Percentiles rank a stretch among this genome's conserved stretches.
These are phyloP conservation scores for Myripristis jacobus DNA, from an alignment of 2,797 vertebrate genomes.

Conservation along the genomic window DNA sequence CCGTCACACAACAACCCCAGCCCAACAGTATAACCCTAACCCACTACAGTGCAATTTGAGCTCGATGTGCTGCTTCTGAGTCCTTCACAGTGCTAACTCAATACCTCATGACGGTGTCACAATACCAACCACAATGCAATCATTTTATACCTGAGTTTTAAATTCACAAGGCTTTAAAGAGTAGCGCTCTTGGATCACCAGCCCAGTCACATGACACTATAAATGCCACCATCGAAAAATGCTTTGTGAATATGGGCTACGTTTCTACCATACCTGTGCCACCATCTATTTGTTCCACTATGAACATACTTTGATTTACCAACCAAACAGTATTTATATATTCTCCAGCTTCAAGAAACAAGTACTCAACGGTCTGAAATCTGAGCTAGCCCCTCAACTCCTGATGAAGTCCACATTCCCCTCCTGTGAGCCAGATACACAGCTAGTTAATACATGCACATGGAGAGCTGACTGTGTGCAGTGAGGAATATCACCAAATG, in stretches of 20 bases:
- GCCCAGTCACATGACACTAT: neutral
- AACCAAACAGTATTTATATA: slow-evolving; percentile 45
- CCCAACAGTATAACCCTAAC: neutral
- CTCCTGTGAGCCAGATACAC: slow-evolving; percentile 37
- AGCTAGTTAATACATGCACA: slow-evolving; percentile 28
- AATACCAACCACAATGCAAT: neutral
- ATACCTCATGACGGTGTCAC: neutral
- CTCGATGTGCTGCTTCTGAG: neutral
- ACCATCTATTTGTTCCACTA: slow-evolving; percentile 13
- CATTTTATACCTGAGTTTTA: no score
- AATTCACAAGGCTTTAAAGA: no score
- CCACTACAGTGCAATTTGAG: neutral
- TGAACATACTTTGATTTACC: slow-evolving; percentile 29
- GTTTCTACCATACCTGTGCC: slow-evolving; percentile 36
- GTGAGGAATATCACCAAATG: neutral
- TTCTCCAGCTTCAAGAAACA: slow-evolving; percentile 67
- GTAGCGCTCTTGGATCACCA: neutral
- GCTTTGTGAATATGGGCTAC: neutral
- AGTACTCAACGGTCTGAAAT: slow-evolving; percentile 67
- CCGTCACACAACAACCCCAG: neutral
- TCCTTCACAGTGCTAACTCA: neutral
- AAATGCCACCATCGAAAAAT: neutral
- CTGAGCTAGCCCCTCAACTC: slow-evolving; percentile 58
- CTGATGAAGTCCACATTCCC: slow-evolving; percentile 45
- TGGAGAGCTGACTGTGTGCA: slow-evolving; percentile 4